Conservation (phyloP, 2,113 vertebrate species). For the Mormoops blainvillei region DNA sequence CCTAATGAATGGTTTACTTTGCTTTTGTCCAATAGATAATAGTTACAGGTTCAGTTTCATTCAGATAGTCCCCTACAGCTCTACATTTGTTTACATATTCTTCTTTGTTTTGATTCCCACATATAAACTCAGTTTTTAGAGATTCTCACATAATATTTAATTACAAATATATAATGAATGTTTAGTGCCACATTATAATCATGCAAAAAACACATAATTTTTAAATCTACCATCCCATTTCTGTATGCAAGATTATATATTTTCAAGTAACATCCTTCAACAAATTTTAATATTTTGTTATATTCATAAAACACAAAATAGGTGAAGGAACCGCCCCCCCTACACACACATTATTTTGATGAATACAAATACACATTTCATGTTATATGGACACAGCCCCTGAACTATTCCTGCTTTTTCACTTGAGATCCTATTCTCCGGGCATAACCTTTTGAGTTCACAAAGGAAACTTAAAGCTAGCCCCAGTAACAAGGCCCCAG, state of each 20-base stretch:
- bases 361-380: background rate
- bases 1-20: background rate
- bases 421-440: slow-evolving; percentile 17
- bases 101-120: background rate
- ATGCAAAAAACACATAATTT: background rate
- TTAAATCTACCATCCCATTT: background rate
- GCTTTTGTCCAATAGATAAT: background rate
- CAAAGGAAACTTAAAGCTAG: slow-evolving; percentile 47
- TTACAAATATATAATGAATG: background rate
- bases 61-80: background rate
- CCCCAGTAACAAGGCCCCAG: slow-evolving; percentile 60
- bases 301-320: slow-evolving; percentile 2
- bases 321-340: background rate
- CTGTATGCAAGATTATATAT: background rate
- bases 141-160: background rate
- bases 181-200: background rate
- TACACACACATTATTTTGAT: background rate
- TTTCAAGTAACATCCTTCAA: background rate
- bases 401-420: background rate
- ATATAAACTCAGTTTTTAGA: background rate
- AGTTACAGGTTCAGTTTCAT: background rate
- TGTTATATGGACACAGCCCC: background rate
- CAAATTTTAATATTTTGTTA: background rate
- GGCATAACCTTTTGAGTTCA: slow-evolving; percentile 28
- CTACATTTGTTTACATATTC: background rate